Evolutionary conservation across 2,113 vertebrate species (phyloP), one percentile per base, ranked within the genome.

Genomic region (Colistium nudipinnis): DNA sequence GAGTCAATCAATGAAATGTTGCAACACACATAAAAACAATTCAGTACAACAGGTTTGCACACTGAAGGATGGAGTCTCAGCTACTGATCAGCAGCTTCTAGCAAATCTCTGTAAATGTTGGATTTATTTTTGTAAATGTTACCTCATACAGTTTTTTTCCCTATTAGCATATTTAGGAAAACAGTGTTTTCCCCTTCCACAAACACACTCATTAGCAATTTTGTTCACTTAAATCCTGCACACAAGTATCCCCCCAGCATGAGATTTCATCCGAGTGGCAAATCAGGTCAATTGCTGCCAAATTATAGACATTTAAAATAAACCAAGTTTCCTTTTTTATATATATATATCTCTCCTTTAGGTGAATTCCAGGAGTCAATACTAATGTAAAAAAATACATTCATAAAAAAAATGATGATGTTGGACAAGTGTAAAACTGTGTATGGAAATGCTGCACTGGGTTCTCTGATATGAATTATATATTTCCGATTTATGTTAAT

Each of bases 161-260:
- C n/a, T n/a, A n/a, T n/a, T n/a, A n/a, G 68, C 39, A 60, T 69
- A 68, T 74, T 76, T 74, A 27, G 52, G 45, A 71, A 68, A 80
- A 78, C n/a, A 60, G 41, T 53, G 72, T 66, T 57, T 68, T 59
- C 47, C 27, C 25, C 43, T 12, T 20, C 30, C 16, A 47, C 57
- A 79, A 77, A 69, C 38, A 35, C 52, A n/a, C 62, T 75, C 19
- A 2, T 71, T 70, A 71, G 38, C 49, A 74, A 45, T 66, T 57
- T 68, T 59, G 44, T 36, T 73, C 3, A 71, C 76, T 68, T 63
- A 33, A 83, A 76, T 44, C 38, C 59, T 4, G 43, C 17, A 63
- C 31, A 22, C 22, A 27, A 17, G 28, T 49, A 22, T 36, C 24
- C 71, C 38, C 17, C 2, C 53, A 28, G 55, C 1, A 19, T 4